Evolutionary conservation across 2,888 invertebrate genomes (phyloP), one percentile per base, ranked within the genome.

Genomic region (Carabus problematicus): DNA sequence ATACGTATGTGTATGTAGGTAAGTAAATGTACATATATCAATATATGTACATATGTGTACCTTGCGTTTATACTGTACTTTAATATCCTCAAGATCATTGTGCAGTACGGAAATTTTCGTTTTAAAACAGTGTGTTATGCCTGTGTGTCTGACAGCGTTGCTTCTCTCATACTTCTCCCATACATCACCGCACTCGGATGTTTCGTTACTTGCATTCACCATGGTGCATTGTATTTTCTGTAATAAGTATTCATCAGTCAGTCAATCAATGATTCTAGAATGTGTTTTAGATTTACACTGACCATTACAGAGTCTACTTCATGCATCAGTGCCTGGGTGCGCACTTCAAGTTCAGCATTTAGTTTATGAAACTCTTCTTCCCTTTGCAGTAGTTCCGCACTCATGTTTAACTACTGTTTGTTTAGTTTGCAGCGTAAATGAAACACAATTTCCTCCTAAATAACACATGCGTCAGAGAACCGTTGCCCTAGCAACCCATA

Each of bases 271-370:
- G 3, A 16, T 8, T 1, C 12, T 7, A 49, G 16, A 14, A 16
- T 52, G 1, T 14, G 14, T 14, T 45, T 45, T n/a, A n/a, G n/a
- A n/a, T 29, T 16, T 8, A 55, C 8, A 56, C 71, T 70, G 72
- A 81, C 81, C 78, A 80, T 79, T 41, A 81, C 80, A 72, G 77
- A 76, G 64, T 81, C 79, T 6, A 81, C 81, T 77, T 82, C 79
- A 72, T 78, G 74, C 72, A 82, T 73, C 29, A 82, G 66, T 70
- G 79, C 77, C 71, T 79, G 80, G 0, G 80, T 80, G 72, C 76
- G 76, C 43, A 75, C 68, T 75, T 82, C 81, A 41, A 82, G 62
- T 74, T 79, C 77, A 72, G 80, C 77, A 75, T 82, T 82, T 75
- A 81, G 76, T 75, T 79, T 79, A 64, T 76, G 73, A 75, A 78